These are phyloP conservation scores for Papilio helenus DNA, from an alignment of 1,140 invertebrate species.

Conservation along the genomic window DNA sequence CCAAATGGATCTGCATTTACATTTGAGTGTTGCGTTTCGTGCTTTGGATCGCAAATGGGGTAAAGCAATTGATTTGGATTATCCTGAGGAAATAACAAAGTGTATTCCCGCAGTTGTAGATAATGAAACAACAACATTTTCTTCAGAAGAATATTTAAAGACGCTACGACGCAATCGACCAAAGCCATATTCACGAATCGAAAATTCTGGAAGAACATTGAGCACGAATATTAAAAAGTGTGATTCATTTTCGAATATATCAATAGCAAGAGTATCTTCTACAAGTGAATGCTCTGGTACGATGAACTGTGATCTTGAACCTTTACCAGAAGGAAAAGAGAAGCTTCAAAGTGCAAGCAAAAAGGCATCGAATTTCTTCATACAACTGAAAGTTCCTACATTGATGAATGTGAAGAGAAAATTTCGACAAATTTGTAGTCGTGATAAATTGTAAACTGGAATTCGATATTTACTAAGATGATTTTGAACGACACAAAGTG, in stretches of 20 bases:
- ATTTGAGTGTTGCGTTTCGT: constrained; percentile 59
- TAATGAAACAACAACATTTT: constrained; percentile 54
- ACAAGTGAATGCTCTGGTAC: constrained; percentile 34
- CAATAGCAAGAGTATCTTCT: constrained; percentile 45
- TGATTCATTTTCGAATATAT: constrained; percentile 50
- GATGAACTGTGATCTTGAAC: neutral
- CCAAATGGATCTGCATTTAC: constrained; percentile 63
- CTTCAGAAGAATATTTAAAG: constrained; percentile 60
- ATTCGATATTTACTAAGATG: too few relatives aligned
- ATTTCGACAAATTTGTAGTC: constrained; percentile 28
- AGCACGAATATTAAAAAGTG: constrained; percentile 34
- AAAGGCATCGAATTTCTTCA: constrained; percentile 1
- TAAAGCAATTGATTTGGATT: constrained; percentile 57
- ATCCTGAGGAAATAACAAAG: constrained; percentile 37
- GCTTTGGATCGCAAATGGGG: constrained; percentile 65
- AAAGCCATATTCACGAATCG: constrained; percentile 41
- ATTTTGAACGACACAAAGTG: too few relatives aligned
- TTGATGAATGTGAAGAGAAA: constrained; percentile 11
- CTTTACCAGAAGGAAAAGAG: neutral
- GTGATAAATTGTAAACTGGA: constrained; percentile 5
- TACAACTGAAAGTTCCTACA: constrained; percentile 12
- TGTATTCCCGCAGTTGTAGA: constrained; percentile 57
- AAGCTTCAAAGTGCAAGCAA: neutral
- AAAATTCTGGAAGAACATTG: neutral
- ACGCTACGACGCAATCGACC: constrained; percentile 44